Evolutionary conservation across 2,797 vertebrate species (phyloP).

Genomic region (Danionella dracula): DNA sequence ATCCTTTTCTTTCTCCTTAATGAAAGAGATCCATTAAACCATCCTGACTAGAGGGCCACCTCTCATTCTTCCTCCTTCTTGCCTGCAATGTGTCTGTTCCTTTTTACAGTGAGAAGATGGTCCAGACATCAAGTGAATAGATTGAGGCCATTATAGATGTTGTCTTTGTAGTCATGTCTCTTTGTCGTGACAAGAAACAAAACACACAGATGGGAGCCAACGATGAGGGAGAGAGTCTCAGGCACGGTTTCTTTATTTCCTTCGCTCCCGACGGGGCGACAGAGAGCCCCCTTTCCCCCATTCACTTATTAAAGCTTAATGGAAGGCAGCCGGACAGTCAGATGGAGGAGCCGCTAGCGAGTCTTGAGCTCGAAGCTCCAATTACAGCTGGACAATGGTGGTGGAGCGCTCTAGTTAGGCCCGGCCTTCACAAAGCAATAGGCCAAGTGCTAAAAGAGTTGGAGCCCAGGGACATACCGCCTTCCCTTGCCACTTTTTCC

Average conservation of each 20-base stretch:
- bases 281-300: conserved; percentile 29
- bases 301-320: conserved; percentile 66
- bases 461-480: conserved; percentile 23
- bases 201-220: conserved; percentile 28
- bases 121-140: conserved; percentile 36
- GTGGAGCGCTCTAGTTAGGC: conserved; percentile 8
- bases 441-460: conserved; percentile 20
- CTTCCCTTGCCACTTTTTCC: conserved; percentile 16
- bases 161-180: conserved; percentile 31
- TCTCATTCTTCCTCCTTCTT: conserved; percentile 24
- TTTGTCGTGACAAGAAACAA: conserved; percentile 40
- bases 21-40: conserved; percentile 29
- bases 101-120: conserved; percentile 23
- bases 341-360: conserved; percentile 50
- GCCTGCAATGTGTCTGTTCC: conserved; percentile 28
- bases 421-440: conserved; percentile 17
- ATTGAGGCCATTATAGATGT: conserved; percentile 39
- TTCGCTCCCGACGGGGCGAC: conserved; percentile 11
- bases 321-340: conserved; percentile 62
- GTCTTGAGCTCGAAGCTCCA: conserved; percentile 60
- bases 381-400: conserved; percentile 61
- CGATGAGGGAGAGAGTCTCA: background rate
- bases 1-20: conserved; percentile 37
- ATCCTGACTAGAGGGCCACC: conserved; percentile 29
- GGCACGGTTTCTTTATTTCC: conserved; percentile 29